Conservation (phyloP, 2,888 invertebrate genomes). For the Harpalus rubripes region DNA sequence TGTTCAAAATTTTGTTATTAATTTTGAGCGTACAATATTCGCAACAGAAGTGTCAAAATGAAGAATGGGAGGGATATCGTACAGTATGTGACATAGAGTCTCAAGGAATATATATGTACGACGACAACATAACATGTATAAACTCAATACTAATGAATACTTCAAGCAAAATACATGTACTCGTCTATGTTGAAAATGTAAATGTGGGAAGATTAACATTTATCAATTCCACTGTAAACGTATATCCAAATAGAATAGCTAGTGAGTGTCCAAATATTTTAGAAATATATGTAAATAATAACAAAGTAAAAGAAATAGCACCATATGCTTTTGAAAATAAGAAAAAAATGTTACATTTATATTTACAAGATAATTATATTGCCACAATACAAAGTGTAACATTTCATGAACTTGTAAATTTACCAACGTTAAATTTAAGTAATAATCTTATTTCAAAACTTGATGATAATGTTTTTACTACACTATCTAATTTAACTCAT, state of each 20-base stretch:
- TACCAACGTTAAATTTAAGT: slow-evolving; percentile 40
- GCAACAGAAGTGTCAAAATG: neutral
- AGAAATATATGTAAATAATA: slow-evolving; percentile 15
- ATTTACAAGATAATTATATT: slow-evolving; percentile 43
- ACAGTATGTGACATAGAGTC: neutral
- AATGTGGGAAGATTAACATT: neutral
- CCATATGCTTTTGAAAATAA: neutral
- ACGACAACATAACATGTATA: slow-evolving; percentile 19
- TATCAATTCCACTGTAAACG: neutral
- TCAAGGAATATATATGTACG: neutral
- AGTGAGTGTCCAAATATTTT: neutral
- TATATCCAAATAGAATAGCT: neutral
- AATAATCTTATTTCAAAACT: slow-evolving; percentile 73
- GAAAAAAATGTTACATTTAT: slow-evolving; percentile 9
- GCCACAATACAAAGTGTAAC: neutral
- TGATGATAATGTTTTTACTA: slow-evolving; percentile 79
- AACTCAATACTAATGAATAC: neutral
- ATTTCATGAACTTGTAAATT: neutral
- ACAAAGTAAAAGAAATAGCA: neutral
- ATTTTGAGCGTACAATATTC: neutral
- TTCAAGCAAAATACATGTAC: no score
- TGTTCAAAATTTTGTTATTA: no score
- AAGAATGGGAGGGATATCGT: neutral
- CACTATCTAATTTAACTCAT: slow-evolving; percentile 81
- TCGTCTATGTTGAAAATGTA: no score